Percentiles rank a stretch among this genome's conserved stretches.
phyloP scores from a whole-genome alignment of 2,888 invertebrate species.

The Drosophila austrosaltans region DNA sequence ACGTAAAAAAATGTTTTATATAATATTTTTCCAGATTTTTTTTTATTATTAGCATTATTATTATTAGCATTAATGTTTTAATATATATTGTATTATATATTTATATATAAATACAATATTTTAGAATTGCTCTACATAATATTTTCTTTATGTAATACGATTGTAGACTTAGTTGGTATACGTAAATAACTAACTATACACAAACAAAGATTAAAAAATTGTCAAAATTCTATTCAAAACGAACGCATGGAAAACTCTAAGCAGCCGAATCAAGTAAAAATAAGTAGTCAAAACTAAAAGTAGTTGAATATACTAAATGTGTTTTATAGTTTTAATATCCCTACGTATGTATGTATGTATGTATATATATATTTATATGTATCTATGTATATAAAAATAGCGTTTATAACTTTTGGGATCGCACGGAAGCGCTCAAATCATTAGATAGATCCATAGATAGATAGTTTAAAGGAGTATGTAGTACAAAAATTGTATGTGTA shows the following conservation, averaged over 20 bases:
- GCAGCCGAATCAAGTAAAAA: conserved; percentile 31
- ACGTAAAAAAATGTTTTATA: not conserved
- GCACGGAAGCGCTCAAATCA: conserved; percentile 64
- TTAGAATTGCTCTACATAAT: conserved; percentile 62
- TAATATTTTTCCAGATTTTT: not conserved
- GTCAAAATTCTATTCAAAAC: conserved; percentile 44
- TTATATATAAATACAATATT: conserved; percentile 36
- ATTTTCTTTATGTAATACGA: conserved; percentile 52
- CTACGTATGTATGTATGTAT: conserved; percentile 27
- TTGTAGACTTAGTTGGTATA: conserved; percentile 65
- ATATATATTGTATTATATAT: conserved; percentile 29
- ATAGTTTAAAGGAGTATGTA: not conserved
- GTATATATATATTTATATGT: conserved; percentile 20
- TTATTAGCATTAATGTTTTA: not conserved
- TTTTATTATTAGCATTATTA: conserved; percentile 4
- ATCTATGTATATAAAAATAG: conserved; percentile 27
- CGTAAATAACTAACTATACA: conserved; percentile 59
- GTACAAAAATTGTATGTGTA: conserved; percentile 16
- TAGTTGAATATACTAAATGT: conserved; percentile 38
- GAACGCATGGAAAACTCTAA: conserved; percentile 56
- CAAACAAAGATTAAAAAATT: conserved; percentile 48
- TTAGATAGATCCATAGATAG: not conserved
- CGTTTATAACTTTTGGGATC: conserved; percentile 65
- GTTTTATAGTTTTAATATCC: conserved; percentile 28
- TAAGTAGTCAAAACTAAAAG: conserved; percentile 43